phyloP scores from a whole-genome alignment of 2,888 invertebrate genomes.

The Pandemis corylana region DNA sequence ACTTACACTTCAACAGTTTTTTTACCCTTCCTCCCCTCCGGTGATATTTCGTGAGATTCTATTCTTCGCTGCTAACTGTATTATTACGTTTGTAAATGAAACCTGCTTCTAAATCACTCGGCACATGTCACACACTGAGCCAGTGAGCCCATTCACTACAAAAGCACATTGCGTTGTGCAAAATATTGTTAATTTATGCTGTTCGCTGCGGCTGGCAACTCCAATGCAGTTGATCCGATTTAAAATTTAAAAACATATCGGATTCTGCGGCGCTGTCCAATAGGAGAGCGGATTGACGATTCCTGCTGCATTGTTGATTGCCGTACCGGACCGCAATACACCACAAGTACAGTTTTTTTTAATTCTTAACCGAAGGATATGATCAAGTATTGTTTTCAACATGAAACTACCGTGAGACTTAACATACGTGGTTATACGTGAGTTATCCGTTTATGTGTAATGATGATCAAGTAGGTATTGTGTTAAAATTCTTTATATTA shows the following conservation, averaged over 20 bases:
- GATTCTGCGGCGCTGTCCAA: constrained; percentile 24
- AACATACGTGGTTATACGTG: no score
- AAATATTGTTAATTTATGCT: constrained; percentile 36
- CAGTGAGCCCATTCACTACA: not conserved
- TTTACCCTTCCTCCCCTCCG: no score
- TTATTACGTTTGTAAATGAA: not conserved
- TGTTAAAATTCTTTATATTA: no score
- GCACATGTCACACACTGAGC: not conserved
- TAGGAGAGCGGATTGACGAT: constrained; percentile 28
- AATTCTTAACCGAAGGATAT: not conserved
- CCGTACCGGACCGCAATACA: constrained; percentile 19
- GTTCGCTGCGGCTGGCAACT: constrained; percentile 20
- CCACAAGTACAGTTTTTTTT: constrained; percentile 3
- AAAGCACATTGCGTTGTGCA: constrained; percentile 6
- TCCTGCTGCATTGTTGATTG: constrained; percentile 38
- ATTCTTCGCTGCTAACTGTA: not conserved
- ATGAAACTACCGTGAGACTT: no score
- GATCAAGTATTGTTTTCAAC: not conserved
- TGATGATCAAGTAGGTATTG: no score
- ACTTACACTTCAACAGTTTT: no score
- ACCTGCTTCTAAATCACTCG: not conserved
- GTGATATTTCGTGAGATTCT: no score
- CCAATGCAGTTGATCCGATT: constrained; percentile 31
- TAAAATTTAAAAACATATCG: constrained; percentile 41
- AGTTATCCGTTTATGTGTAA: no score